A percentile compares a stretch with the other conserved stretches of the same genome.
Evolutionary conservation across 2,113 vertebrate genomes (phyloP).

Genomic region (Perccottus glenii): DNA sequence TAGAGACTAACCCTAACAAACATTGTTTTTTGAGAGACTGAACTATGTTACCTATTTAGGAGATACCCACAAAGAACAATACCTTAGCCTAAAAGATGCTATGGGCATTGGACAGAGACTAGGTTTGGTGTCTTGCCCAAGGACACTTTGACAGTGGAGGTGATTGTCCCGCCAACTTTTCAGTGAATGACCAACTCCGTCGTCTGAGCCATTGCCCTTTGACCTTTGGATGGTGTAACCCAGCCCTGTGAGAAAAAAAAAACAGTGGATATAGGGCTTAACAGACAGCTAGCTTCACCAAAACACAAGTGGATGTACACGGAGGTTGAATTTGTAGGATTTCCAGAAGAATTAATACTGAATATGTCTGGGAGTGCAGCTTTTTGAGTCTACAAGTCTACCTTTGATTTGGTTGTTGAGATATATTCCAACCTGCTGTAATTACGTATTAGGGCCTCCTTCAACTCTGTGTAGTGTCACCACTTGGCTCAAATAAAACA

Average conservation of each 20-base stretch:
- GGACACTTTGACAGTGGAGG: neutral
- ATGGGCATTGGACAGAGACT: neutral
- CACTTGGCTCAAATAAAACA: slow-evolving; percentile 5
- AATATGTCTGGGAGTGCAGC: neutral
- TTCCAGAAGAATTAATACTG: neutral
- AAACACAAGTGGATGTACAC: too few relatives aligned
- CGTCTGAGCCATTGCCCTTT: too few relatives aligned
- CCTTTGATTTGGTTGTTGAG: neutral
- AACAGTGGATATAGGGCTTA: neutral
- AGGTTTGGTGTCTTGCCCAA: neutral
- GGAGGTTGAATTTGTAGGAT: neutral
- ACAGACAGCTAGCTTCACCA: too few relatives aligned
- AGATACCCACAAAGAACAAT: too few relatives aligned
- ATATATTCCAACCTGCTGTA: slow-evolving; percentile 34
- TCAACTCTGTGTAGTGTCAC: neutral
- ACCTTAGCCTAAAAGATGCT: too few relatives aligned
- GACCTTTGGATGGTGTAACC: neutral
- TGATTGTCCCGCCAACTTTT: neutral
- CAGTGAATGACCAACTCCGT: neutral
- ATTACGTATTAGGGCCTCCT: slow-evolving; percentile 22
- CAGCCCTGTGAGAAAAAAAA: neutral
- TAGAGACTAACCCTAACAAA: too few relatives aligned
- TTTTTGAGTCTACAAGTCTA: neutral
- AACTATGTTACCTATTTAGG: too few relatives aligned
- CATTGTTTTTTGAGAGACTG: too few relatives aligned